phyloP scores from a whole-genome alignment of 2,797 vertebrate species.

The Nothura maculosa region DNA sequence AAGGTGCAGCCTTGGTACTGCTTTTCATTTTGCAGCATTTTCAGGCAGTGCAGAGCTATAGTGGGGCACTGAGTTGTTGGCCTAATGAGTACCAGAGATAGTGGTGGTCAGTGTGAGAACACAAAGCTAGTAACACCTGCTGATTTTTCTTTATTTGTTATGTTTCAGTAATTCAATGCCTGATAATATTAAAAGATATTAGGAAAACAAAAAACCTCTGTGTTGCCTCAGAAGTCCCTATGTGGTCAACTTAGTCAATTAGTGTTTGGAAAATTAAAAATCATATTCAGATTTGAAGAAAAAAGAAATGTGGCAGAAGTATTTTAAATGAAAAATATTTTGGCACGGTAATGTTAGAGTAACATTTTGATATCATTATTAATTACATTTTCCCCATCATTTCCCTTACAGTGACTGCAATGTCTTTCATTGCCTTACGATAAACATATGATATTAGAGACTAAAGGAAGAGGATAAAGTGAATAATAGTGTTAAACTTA shows the following conservation, averaged over 20 bases:
- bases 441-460: background rate
- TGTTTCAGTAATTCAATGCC: background rate
- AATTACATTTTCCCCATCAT: background rate
- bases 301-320: background rate
- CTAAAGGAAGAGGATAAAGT: background rate
- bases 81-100: slow-evolving; percentile 18
- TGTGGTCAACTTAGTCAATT: background rate
- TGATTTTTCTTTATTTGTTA: background rate
- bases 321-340: background rate
- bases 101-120: background rate
- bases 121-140: background rate
- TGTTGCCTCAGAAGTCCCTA: background rate
- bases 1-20: background rate
- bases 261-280: background rate
- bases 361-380: background rate
- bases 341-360: background rate
- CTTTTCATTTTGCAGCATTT: slow-evolving; percentile 13
- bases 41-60: slow-evolving; percentile 15
- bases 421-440: background rate
- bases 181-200: background rate
- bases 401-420: background rate
- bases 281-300: background rate
- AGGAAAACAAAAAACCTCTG: background rate
- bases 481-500: background rate
- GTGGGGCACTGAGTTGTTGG: slow-evolving; percentile 12